These are phyloP conservation scores for Perizoma flavofasciatum DNA, from an alignment of 2,888 invertebrate species.

Conservation along the genomic window DNA sequence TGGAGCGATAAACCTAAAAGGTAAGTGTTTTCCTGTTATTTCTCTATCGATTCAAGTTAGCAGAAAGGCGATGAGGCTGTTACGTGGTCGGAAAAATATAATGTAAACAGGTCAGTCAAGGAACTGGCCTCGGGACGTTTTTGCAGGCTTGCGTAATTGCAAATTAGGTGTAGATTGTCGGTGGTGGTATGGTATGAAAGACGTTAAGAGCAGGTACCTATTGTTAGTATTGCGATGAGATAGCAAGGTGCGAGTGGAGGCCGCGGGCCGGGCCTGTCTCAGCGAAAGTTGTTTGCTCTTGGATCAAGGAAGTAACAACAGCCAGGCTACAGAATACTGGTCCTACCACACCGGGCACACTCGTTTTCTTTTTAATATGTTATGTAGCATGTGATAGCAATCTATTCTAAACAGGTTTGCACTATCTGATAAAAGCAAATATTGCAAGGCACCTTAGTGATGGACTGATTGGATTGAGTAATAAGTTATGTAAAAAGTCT, in stretches of 20 bases:
- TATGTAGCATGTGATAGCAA: slow-evolving; percentile 17
- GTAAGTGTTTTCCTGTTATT: slow-evolving; percentile 68
- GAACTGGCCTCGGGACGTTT: slow-evolving; percentile 42
- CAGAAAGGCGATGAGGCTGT: slow-evolving; percentile 33
- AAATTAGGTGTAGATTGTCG: slow-evolving; percentile 44
- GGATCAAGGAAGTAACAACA: slow-evolving; percentile 68
- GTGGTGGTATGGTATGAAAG: slow-evolving; percentile 29
- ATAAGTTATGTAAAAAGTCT: too few relatives aligned
- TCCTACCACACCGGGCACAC: slow-evolving; percentile 49
- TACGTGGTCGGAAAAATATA: slow-evolving; percentile 44
- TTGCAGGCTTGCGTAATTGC: slow-evolving; percentile 59
- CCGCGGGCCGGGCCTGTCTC: slow-evolving; percentile 43
- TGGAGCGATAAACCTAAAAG: slow-evolving; percentile 76
- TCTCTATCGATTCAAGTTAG: slow-evolving; percentile 35
- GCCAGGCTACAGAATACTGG: slow-evolving; percentile 49
- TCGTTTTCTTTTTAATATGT: slow-evolving; percentile 25
- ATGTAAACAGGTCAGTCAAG: slow-evolving; percentile 38
- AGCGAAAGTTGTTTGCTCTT: slow-evolving; percentile 81
- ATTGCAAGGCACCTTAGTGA: slow-evolving; percentile 1
- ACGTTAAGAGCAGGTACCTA: slow-evolving; percentile 23
- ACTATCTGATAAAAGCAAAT: not conserved
- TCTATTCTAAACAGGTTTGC: slow-evolving; percentile 6
- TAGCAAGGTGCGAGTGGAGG: slow-evolving; percentile 41
- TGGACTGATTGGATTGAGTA: too few relatives aligned
- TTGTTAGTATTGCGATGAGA: slow-evolving; percentile 39